Conservation (phyloP, 1,140 invertebrate species). For the Microplitis mediator region DNA sequence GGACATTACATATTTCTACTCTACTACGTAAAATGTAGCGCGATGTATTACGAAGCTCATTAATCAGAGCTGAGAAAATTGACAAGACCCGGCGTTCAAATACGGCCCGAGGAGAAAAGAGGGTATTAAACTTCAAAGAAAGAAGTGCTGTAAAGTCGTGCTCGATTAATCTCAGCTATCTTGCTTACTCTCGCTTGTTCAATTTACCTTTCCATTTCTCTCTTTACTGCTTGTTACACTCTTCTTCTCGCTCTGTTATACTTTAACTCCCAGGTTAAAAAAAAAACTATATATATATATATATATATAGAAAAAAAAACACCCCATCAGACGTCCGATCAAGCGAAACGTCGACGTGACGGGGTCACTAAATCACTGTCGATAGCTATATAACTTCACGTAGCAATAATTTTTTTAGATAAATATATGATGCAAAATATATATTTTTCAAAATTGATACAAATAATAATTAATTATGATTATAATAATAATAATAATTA, state of each 20-base stretch:
- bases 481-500: too few relatives aligned
- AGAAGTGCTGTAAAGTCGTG: constrained; percentile 40
- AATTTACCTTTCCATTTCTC: too few relatives aligned
- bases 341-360: constrained; percentile 11
- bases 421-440: too few relatives aligned
- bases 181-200: constrained; percentile 5
- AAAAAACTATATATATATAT: background rate
- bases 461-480: too few relatives aligned
- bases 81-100: constrained; percentile 37
- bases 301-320: background rate
- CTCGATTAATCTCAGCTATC: constrained; percentile 45
- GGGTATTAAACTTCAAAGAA: constrained; percentile 21
- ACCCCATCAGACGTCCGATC: constrained; percentile 7
- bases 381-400: background rate
- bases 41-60: constrained; percentile 49
- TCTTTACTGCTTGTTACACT: background rate
- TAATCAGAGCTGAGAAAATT: constrained; percentile 50
- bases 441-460: too few relatives aligned
- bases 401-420: too few relatives aligned
- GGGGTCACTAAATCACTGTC: constrained; percentile 11
- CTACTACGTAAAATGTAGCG: constrained; percentile 35
- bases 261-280: background rate
- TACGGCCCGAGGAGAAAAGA: background rate
- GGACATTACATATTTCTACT: too few relatives aligned
- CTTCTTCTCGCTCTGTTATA: background rate